Conservation (phyloP, 2,113 vertebrate species). For the Petrocephalus zakoni region DNA sequence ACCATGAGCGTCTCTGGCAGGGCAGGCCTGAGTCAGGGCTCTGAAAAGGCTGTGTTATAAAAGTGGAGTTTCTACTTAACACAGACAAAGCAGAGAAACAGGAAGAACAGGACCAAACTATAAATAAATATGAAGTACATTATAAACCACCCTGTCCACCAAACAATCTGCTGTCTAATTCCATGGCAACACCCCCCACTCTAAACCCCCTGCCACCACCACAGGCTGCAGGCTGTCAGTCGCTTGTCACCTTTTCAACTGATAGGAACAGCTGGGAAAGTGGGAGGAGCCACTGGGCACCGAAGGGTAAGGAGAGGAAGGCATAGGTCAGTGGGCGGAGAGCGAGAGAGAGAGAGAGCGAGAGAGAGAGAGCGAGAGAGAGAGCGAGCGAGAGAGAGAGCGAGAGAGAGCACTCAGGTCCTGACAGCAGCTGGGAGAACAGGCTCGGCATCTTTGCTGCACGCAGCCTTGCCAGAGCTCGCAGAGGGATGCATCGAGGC, state of each 20-base stretch:
- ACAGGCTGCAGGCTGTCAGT: slow-evolving; percentile 32
- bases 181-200: slow-evolving; percentile 18
- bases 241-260: slow-evolving; percentile 36
- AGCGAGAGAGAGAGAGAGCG: too few species aligned
- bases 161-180: background rate
- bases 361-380: background rate
- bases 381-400: background rate
- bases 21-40: background rate
- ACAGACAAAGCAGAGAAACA: background rate
- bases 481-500: too few species aligned
- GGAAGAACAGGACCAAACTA: background rate
- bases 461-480: background rate
- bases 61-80: background rate
- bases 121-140: background rate
- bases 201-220: background rate
- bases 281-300: background rate
- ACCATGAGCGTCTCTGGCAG: background rate
- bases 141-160: background rate
- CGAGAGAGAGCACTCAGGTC: background rate
- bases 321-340: background rate
- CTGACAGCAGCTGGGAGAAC: background rate
- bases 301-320: background rate
- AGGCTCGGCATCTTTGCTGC: background rate
- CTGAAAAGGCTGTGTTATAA: background rate
- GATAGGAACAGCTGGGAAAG: slow-evolving; percentile 58